Percentiles rank a stretch among this genome's conserved stretches.
These are phyloP conservation scores for Centropus bengalensis DNA, from an alignment of 2,113 vertebrate species.

Conservation along the genomic window DNA sequence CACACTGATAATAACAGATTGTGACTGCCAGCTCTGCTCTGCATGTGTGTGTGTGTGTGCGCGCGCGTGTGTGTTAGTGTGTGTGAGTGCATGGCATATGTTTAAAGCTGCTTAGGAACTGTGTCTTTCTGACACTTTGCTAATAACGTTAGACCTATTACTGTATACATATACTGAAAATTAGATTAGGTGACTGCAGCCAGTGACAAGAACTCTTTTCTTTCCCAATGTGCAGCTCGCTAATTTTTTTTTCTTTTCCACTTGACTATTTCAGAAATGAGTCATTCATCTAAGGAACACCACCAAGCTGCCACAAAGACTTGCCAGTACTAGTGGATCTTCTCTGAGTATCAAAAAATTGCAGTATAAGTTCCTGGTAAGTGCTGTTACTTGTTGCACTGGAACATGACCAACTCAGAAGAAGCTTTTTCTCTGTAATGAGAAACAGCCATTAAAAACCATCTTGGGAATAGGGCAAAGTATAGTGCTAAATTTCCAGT, in stretches of 20 bases:
- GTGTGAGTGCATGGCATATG: neutral
- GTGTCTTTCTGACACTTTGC: conserved; percentile 51
- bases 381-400: conserved; percentile 33
- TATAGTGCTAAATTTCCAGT: conserved; percentile 62
- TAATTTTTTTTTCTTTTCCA: neutral
- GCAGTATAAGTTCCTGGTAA: conserved; percentile 46
- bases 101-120: conserved; percentile 39
- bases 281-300: neutral
- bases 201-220: conserved; percentile 63
- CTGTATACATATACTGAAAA: conserved; percentile 65
- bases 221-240: neutral
- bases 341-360: conserved; percentile 47
- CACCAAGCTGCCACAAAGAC: neutral
- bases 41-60: neutral
- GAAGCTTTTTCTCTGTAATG: conserved; percentile 52
- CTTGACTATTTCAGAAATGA: conserved; percentile 32
- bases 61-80: no score
- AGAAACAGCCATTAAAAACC: conserved; percentile 64
- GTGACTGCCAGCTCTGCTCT: conserved; percentile 43
- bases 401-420: conserved; percentile 47
- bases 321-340: conserved; percentile 35
- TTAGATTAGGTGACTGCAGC: conserved; percentile 50
- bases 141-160: conserved; percentile 63
- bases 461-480: conserved; percentile 58
- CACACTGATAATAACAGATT: conserved; percentile 63